Percentiles rank a stretch among this genome's conserved stretches.
Evolutionary conservation across 2,888 invertebrate genomes (phyloP).

Genomic region (Mimumesa dahlbomi): DNA sequence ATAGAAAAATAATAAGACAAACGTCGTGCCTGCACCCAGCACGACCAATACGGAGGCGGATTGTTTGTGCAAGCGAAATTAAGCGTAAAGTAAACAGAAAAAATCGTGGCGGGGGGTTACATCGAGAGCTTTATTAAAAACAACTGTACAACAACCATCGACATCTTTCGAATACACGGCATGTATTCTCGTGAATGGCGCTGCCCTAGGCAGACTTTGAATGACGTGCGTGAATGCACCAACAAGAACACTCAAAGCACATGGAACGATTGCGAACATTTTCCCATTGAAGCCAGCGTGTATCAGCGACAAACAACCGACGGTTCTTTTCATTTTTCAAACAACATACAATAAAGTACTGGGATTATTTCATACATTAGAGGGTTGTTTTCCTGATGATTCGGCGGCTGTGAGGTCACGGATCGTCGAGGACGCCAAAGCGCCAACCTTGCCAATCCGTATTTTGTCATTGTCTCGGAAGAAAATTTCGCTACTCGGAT

Average conservation of each 20-base stretch:
- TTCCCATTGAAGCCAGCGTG: constrained; percentile 32
- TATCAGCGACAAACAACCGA: constrained; percentile 15
- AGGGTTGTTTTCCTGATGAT: constrained; percentile 79
- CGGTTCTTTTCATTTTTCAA: constrained; percentile 9
- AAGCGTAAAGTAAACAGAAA: constrained; percentile 24
- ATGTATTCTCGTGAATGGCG: constrained; percentile 2
- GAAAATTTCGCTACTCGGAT: too few relatives aligned
- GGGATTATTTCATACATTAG: constrained; percentile 75
- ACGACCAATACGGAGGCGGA: constrained; percentile 1
- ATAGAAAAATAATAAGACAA: constrained; percentile 28
- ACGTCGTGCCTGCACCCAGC: background rate
- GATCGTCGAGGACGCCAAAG: constrained; percentile 77
- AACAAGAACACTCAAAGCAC: constrained; percentile 56
- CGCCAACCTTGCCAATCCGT: constrained; percentile 77
- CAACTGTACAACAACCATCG: constrained; percentile 38
- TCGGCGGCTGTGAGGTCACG: constrained; percentile 72
- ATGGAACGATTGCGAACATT: constrained; percentile 17
- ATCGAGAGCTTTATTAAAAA: constrained; percentile 57
- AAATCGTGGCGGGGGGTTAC: constrained; percentile 13
- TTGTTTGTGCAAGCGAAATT: constrained; percentile 27
- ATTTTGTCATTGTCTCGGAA: constrained; percentile 79
- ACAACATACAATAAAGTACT: constrained; percentile 51
- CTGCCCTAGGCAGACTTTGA: constrained; percentile 4
- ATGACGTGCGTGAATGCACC: constrained; percentile 17
- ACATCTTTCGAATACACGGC: constrained; percentile 8